Evolutionary conservation across 2,888 invertebrate species (phyloP).

Genomic region (Cheilosia vernalis): DNA sequence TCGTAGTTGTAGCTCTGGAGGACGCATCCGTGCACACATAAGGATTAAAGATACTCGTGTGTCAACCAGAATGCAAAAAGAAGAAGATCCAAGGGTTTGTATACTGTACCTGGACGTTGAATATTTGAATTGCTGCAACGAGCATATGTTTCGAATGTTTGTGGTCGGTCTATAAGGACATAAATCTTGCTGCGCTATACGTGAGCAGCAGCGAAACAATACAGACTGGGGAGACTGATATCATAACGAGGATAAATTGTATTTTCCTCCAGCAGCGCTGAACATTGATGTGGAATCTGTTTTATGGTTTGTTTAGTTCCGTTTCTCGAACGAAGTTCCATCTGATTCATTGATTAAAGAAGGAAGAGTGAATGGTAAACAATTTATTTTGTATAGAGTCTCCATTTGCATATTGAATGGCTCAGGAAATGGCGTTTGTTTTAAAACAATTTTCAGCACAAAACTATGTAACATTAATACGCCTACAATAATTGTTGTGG

Average conservation of each 20-base stretch:
- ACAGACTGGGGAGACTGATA: not conserved
- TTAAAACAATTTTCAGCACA: too few relatives aligned
- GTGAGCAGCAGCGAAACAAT: not conserved
- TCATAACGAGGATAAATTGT: not conserved
- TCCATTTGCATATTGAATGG: too few relatives aligned
- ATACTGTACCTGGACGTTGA: not conserved
- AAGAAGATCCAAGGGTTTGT: conserved; percentile 14
- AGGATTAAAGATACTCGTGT: not conserved
- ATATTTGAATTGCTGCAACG: conserved; percentile 18
- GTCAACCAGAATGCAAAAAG: not conserved
- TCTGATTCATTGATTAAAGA: not conserved
- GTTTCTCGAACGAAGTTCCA: not conserved
- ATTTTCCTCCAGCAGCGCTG: not conserved
- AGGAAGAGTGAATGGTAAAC: not conserved
- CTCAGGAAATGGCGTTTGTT: too few relatives aligned
- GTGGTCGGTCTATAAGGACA: not conserved
- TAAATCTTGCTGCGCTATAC: not conserved
- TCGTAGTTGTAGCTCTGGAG: not conserved
- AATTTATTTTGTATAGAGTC: too few relatives aligned
- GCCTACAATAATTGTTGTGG: too few relatives aligned
- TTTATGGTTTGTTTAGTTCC: too few relatives aligned
- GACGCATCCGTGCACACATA: not conserved
- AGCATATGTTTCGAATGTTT: conserved; percentile 9
- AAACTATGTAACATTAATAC: too few relatives aligned
- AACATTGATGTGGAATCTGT: too few relatives aligned